phyloP scores from a whole-genome alignment of 2,888 invertebrate species.

The Elysia crispata region DNA sequence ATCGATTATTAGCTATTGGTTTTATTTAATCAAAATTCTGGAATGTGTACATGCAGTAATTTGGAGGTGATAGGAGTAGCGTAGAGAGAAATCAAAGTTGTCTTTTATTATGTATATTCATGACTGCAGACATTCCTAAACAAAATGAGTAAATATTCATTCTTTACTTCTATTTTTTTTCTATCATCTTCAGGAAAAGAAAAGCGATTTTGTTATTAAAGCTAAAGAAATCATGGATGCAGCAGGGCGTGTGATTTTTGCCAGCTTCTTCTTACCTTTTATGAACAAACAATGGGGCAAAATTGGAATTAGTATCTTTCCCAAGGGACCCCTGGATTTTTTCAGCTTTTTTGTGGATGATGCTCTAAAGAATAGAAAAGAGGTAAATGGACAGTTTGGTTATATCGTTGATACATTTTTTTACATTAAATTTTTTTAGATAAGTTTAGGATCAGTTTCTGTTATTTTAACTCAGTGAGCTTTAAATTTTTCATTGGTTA shows the following conservation, averaged over 20 bases:
- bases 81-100: too few relatives aligned
- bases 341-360: neutral
- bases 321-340: neutral
- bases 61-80: too few relatives aligned
- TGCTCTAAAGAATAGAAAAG: neutral
- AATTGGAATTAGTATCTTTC: neutral
- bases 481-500: too few relatives aligned
- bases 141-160: too few relatives aligned
- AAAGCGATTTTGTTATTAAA: neutral
- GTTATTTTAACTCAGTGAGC: too few relatives aligned
- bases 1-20: too few relatives aligned
- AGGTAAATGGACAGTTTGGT: neutral
- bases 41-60: too few relatives aligned
- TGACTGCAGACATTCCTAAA: too few relatives aligned
- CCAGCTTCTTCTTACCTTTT: neutral
- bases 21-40: too few relatives aligned
- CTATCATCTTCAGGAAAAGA: neutral
- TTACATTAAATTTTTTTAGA: neutral
- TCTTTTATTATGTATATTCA: too few relatives aligned
- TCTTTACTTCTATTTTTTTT: too few relatives aligned
- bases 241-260: neutral
- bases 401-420: too few relatives aligned
- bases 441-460: neutral
- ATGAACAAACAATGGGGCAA: neutral
- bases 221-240: neutral